phyloP scores from a whole-genome alignment of 2,888 invertebrate species.

The Galeruca laticollis region DNA sequence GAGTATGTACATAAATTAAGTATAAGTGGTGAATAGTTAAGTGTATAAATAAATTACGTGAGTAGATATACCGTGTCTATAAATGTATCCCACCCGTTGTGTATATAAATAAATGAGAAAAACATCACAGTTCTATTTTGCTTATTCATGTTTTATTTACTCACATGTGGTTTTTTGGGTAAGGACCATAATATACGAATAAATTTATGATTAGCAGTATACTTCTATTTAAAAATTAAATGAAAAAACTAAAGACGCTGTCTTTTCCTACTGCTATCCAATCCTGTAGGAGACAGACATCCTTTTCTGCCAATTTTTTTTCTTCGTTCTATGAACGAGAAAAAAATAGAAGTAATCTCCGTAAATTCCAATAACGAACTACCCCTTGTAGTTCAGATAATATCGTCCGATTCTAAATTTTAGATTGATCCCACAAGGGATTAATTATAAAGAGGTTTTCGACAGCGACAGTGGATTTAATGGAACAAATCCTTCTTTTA shows the following conservation, averaged over 20 bases:
- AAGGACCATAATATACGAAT: no score
- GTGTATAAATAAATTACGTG: no score
- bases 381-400: constrained; percentile 7
- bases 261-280: not conserved
- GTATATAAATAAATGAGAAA: no score
- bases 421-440: constrained; percentile 40
- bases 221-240: not conserved
- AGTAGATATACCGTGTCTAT: no score
- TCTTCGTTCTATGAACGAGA: constrained; percentile 5
- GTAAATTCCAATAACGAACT: constrained; percentile 29
- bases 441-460: constrained; percentile 40
- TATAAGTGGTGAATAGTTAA: no score
- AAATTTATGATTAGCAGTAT: no score
- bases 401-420: constrained; percentile 23
- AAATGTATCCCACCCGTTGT: no score
- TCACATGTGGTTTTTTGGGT: no score
- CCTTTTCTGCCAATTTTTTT: not conserved
- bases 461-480: constrained; percentile 40
- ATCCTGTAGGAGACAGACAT: not conserved
- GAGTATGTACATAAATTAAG: no score
- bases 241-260: not conserved
- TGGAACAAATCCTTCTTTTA: constrained; percentile 37
- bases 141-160: no score
- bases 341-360: constrained; percentile 26
- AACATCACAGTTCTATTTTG: no score